These are phyloP conservation scores for Philopedon plagiatum DNA, from an alignment of 2,888 invertebrate species.

Conservation along the genomic window DNA sequence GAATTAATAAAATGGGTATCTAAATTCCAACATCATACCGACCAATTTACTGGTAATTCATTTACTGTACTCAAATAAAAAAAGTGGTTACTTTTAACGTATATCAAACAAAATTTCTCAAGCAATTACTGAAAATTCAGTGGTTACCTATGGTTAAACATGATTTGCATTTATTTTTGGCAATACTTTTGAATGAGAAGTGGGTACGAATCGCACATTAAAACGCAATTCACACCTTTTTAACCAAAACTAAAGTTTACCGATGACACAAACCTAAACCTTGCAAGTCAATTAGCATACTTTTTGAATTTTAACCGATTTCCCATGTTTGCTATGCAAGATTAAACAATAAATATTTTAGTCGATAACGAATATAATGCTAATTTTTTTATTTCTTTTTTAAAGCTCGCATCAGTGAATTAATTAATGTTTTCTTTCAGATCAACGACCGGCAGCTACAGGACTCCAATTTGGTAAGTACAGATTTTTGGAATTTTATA, in stretches of 20 bases:
- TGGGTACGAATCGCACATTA: not conserved
- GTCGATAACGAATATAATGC: not conserved
- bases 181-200: not conserved
- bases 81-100: too few relatives aligned
- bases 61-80: too few relatives aligned
- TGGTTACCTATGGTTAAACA: too few relatives aligned
- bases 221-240: not conserved
- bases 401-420: not conserved
- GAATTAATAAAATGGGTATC: too few relatives aligned
- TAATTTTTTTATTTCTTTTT: slow-evolving; percentile 7
- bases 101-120: too few relatives aligned
- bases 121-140: too few relatives aligned
- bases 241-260: not conserved
- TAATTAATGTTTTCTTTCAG: slow-evolving; percentile 35
- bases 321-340: not conserved
- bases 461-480: slow-evolving; percentile 38
- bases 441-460: slow-evolving; percentile 33
- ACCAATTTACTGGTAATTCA: too few relatives aligned
- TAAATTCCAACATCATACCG: too few relatives aligned
- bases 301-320: slow-evolving; percentile 6
- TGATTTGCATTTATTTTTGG: not conserved
- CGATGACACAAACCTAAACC: not conserved
- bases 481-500: not conserved
- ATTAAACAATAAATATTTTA: slow-evolving; percentile 3
- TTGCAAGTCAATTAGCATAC: not conserved